Evolutionary conservation across 2,113 vertebrate genomes (phyloP), one percentile per base, ranked within the genome.

Genomic region (Trinectes maculatus): DNA sequence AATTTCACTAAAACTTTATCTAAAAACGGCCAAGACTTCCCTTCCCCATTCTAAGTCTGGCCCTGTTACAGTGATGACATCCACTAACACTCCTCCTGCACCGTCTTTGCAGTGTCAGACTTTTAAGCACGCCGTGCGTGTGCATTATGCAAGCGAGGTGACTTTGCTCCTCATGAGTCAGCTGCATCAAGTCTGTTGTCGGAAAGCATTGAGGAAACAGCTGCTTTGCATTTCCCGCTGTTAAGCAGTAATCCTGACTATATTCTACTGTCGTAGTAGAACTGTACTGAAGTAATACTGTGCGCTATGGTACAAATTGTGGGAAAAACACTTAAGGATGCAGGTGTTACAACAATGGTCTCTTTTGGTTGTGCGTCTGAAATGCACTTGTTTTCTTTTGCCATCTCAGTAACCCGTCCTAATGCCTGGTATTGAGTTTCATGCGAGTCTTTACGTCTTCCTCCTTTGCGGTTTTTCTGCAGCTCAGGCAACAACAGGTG

Each of bases 371-470:
- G 4, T 60, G 28, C 29, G 34, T 58, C 11, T 57, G 34, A 16
- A 36, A 34, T 25, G 49, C n/a, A 54, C 15, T 44, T 31, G 12
- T 69, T 71, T 67, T 76, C 10, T 26, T 37, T 53, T 29, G 8
- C 65, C 9, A 1, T 77, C 29, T 72, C 51, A 12, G 36, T 67
- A 55, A 51, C 39, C 34, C 33, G 11, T 26, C 13, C 29, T 44
- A 57, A 73, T 57, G 43, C 60, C 26, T 26, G 64, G 82, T 84
- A 54, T 89, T 36, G 40, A 54, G 40, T 90, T 87, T 81, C 85
- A 59, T 25, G 29, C 7, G 7, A 28, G 46, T 68, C 24, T 66
- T 63, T 73, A n/a, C n/a, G n/a, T 16, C 70, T 43, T 28, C 5
- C 37, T 39, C 43, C 33, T 59, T 69, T 69, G 26, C 29, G 12